These are phyloP conservation scores for Plutella xylostella DNA, from an alignment of 2,888 invertebrate genomes.

Conservation along the genomic window DNA sequence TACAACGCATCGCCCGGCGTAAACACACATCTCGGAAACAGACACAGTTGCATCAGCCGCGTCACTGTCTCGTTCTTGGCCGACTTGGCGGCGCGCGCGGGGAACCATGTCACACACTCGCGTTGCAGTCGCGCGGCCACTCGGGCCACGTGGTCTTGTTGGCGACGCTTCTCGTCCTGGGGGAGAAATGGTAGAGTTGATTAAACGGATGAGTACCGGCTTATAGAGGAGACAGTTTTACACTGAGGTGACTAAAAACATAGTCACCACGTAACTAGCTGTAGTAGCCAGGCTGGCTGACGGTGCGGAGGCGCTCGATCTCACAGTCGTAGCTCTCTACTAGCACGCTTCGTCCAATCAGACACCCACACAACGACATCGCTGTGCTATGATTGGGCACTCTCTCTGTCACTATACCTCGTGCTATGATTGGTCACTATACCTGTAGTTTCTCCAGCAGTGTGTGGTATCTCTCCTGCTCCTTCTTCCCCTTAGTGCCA, in stretches of 20 bases:
- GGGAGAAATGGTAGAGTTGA: not conserved
- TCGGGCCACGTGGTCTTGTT: constrained; percentile 93
- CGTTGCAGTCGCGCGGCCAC: constrained; percentile 79
- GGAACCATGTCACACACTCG: constrained; percentile 89
- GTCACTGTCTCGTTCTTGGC: constrained; percentile 98
- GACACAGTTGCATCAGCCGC: constrained; percentile 93
- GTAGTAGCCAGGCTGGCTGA: too few species aligned
- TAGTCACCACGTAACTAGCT: too few species aligned
- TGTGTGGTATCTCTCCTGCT: constrained; percentile 89
- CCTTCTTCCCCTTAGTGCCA: constrained; percentile 90
- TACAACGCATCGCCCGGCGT: constrained; percentile 96
- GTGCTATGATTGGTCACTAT: not conserved
- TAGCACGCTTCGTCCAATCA: too few species aligned
- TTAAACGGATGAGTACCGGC: too few species aligned
- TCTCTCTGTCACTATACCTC: too few species aligned
- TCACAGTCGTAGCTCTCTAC: constrained; percentile 92
- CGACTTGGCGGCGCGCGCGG: constrained; percentile 84
- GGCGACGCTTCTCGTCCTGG: constrained; percentile 92
- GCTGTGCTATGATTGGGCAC: too few species aligned
- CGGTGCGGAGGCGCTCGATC: constrained; percentile 81
- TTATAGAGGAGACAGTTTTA: too few species aligned
- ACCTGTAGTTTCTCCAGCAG: constrained; percentile 87
- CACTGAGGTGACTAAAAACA: too few species aligned
- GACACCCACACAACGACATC: too few species aligned
- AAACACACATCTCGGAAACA: constrained; percentile 97